These are phyloP conservation scores for Archocentrus centrarchus DNA, from an alignment of 2,113 vertebrate species.

Conservation along the genomic window DNA sequence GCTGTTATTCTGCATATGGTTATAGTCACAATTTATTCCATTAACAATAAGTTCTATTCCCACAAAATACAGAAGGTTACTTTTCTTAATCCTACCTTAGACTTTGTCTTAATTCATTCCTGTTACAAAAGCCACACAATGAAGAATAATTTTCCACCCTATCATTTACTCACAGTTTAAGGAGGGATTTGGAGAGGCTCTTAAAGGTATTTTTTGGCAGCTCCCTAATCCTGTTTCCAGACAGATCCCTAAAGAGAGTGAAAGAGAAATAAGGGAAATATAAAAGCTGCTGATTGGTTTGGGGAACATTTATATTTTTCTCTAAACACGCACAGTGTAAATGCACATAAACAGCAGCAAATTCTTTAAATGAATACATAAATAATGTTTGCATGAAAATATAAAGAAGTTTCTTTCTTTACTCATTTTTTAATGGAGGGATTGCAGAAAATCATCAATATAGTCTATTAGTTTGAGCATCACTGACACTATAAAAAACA, in stretches of 20 bases:
- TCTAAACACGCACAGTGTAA: not conserved
- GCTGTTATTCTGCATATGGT: not conserved
- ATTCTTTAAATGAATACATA: not conserved
- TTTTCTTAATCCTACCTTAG: not conserved
- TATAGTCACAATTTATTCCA: not conserved
- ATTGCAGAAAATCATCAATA: not conserved
- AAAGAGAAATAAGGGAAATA: not conserved
- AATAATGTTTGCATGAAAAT: not conserved
- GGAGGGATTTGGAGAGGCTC: conserved; percentile 78
- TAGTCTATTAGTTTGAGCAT: not conserved
- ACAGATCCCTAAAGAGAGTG: conserved; percentile 75
- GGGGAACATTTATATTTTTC: not conserved
- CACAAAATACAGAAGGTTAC: not conserved
- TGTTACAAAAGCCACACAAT: not conserved
- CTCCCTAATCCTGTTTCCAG: conserved; percentile 79
- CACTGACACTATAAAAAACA: not conserved
- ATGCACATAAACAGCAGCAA: not conserved
- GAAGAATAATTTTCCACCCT: not conserved
- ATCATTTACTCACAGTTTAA: conserved; percentile 82
- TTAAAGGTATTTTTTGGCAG: conserved; percentile 78
- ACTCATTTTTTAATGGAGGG: not conserved
- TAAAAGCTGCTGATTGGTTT: not conserved
- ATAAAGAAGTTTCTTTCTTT: not conserved
- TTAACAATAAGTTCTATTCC: not conserved
- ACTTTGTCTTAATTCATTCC: not conserved